Evolutionary conservation across 2,113 vertebrate genomes (phyloP), one percentile per base, ranked within the genome.

Genomic region (Xenopus laevis): DNA sequence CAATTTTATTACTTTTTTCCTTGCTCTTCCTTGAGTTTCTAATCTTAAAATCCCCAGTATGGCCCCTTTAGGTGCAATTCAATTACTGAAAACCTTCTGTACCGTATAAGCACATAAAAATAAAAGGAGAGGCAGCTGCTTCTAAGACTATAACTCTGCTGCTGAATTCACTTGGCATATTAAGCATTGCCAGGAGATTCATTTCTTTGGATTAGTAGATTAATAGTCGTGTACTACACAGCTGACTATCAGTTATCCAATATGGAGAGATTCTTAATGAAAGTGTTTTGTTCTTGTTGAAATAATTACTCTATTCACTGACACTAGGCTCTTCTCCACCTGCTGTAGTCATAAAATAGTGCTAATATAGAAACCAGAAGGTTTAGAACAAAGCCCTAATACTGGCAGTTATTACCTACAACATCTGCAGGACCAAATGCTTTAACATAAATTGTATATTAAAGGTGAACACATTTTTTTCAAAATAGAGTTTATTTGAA

Each of bases 81-180:
- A 59, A 59, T 59, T 59, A 59, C 57, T 59, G n/a, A 10, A 23
- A 59, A 59, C 57, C 20, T 59, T 59, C 57, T 59, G 57, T 21
- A 23, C 57, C 57, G 13, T 59, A 59, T 59, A 59, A 59, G 57
- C 57, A 59, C 57, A 59, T 59, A 59, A 59, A n/a, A 59, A 59
- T 59, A 59, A 59, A 7, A 59, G n/a, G 20, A 59, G n/a, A 59
- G 57, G 18, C 57, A 59, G 57, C 57, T 59, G 57, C 57, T 23
- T 59, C 20, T 13, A 9, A 23, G 20, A 23, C 57, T 59, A 59
- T 59, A 59, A 59, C 20, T 59, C 57, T 59, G 57, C 57, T 8
- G 57, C 57, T 11, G 57, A 23, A 13, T 21, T 59, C 57, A 59
- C 57, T 20, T 59, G 57, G 18, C 57, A 59, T 59, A 59, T 59